Evolutionary conservation across 2,113 vertebrate genomes (phyloP).

Genomic region (Sardina pilchardus): DNA sequence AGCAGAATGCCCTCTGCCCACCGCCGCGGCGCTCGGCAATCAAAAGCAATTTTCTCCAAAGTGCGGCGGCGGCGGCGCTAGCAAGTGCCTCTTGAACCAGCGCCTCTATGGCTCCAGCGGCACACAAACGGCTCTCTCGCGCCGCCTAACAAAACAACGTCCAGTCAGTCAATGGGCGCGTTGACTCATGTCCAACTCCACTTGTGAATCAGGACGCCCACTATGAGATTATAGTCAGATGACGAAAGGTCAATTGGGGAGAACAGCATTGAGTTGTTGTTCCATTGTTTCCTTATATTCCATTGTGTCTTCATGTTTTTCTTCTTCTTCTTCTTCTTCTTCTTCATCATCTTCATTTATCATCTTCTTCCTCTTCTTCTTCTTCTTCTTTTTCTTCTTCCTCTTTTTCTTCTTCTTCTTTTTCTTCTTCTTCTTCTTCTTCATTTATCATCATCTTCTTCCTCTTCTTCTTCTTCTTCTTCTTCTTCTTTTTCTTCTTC

Average conservation of each 20-base stretch:
- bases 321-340: background rate
- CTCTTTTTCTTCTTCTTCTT: too few species aligned
- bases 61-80: background rate
- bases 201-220: background rate
- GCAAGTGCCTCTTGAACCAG: background rate
- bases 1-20: background rate
- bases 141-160: background rate
- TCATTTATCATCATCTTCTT: background rate
- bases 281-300: too few species aligned
- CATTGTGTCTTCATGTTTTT: too few species aligned
- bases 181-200: background rate
- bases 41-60: slow-evolving; percentile 4
- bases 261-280: background rate
- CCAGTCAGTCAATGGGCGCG: background rate
- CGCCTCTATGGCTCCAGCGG: background rate
- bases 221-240: background rate
- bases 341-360: too few species aligned
- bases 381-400: background rate
- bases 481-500: background rate
- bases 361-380: too few species aligned
- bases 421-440: background rate
- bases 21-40: background rate
- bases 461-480: background rate
- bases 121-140: background rate
- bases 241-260: background rate